Percentiles rank a stretch among this genome's conserved stretches.
These are phyloP conservation scores for Neocloeon triangulifer DNA, from an alignment of 1,140 invertebrate genomes.

Conservation along the genomic window DNA sequence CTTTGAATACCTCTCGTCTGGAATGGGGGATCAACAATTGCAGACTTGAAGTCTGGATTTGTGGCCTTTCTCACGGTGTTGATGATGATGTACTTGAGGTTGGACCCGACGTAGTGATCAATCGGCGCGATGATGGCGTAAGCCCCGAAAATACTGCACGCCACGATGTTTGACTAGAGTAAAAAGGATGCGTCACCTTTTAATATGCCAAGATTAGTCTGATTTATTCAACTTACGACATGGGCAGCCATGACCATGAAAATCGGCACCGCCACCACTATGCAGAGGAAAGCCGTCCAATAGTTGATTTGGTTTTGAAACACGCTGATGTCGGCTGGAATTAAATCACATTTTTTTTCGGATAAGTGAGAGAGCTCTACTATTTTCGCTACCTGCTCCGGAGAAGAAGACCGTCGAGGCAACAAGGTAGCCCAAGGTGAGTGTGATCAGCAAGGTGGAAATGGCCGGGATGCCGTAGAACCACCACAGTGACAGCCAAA, in stretches of 20 bases:
- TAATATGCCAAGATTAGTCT: not conserved
- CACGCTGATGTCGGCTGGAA: constrained; percentile 28
- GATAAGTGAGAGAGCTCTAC: constrained; percentile 1
- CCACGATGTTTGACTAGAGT: constrained; percentile 29
- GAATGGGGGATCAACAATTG: constrained; percentile 32
- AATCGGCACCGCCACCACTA: constrained; percentile 24
- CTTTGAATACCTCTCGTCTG: constrained; percentile 29
- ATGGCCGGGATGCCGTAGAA: constrained; percentile 28
- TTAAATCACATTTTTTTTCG: constrained; percentile 11
- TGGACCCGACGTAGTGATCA: constrained; percentile 36
- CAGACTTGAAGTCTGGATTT: constrained; percentile 28
- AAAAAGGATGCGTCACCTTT: not conserved
- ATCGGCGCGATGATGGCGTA: constrained; percentile 32
- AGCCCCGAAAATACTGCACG: constrained; percentile 34
- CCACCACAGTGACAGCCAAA: constrained; percentile 26
- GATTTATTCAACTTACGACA: constrained; percentile 2
- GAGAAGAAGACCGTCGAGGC: constrained; percentile 26
- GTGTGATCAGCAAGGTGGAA: constrained; percentile 25
- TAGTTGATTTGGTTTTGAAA: constrained; percentile 30
- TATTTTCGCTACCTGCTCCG: constrained; percentile 28
- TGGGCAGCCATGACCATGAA: constrained; percentile 24
- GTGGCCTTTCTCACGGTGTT: constrained; percentile 34
- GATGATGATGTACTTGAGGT: constrained; percentile 43
- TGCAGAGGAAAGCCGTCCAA: constrained; percentile 29
- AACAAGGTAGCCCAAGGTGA: constrained; percentile 27